phyloP scores from a whole-genome alignment of 2,113 vertebrate genomes.

The Nothoprocta perdicaria region DNA sequence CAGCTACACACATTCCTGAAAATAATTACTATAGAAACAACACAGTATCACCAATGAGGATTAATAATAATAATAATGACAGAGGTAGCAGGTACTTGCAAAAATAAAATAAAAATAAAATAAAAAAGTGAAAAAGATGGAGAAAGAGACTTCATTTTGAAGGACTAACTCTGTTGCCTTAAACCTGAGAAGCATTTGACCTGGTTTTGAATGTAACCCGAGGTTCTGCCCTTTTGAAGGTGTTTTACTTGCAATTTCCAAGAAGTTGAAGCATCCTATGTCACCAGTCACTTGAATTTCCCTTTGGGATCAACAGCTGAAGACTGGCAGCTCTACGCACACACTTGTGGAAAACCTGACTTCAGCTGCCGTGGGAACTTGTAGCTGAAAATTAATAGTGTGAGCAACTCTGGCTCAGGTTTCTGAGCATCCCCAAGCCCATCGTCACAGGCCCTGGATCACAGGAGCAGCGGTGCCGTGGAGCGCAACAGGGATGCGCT shows the following conservation, averaged over 20 bases:
- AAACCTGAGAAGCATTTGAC: background rate
- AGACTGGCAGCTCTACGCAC: background rate
- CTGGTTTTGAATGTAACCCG: background rate
- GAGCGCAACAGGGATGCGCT: background rate
- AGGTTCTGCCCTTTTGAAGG: background rate
- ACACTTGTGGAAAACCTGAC: background rate
- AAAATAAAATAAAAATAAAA: background rate
- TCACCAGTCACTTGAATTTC: background rate
- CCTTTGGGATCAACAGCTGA: background rate
- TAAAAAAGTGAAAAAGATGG: background rate
- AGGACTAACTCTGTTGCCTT: background rate
- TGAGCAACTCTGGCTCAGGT: rapidly evolving
- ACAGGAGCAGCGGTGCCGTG: background rate
- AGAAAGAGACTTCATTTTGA: background rate
- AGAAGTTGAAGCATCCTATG: background rate
- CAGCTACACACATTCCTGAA: background rate
- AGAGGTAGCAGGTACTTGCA: background rate
- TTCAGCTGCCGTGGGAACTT: background rate
- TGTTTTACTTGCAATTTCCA: background rate
- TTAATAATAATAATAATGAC: background rate
- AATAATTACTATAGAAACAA: constrained; percentile 14
- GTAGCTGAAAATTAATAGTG: background rate
- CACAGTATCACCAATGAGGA: background rate
- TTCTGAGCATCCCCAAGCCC: background rate
- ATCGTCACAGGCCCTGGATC: background rate